These are phyloP conservation scores for Anneissia japonica DNA, from an alignment of 35 echinoderm and acorn worm genomes.

Conservation along the genomic window DNA sequence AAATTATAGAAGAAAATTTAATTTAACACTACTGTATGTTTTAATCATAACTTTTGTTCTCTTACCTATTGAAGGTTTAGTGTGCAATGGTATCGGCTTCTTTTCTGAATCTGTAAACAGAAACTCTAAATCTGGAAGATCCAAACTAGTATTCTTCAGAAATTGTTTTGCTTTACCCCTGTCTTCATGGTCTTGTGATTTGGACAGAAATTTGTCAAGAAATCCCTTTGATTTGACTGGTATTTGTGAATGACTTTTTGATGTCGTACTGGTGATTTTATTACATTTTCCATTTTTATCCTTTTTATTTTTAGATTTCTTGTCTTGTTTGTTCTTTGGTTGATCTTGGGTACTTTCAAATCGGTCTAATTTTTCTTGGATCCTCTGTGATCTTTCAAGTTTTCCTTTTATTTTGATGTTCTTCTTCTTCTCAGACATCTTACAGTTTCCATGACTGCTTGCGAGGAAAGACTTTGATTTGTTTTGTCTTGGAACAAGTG, in stretches of 20 bases:
- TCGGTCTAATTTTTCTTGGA: neutral
- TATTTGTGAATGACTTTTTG: neutral
- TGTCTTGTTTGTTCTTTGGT: neutral
- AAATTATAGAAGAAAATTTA: too few species aligned
- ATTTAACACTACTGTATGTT: too few species aligned
- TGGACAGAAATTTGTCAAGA: neutral
- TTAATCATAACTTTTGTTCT: too few species aligned
- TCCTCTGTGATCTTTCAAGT: neutral
- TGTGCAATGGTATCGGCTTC: neutral
- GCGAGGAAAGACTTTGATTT: neutral
- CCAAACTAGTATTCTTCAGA: neutral
- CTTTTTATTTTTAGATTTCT: neutral
- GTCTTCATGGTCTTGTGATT: neutral
- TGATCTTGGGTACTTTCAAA: neutral
- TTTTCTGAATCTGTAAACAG: neutral
- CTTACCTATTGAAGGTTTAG: neutral
- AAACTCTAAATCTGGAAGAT: neutral
- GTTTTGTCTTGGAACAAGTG: neutral
- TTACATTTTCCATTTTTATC: neutral
- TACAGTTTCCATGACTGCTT: neutral
- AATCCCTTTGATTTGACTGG: neutral
- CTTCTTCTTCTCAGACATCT: neutral
- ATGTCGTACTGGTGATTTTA: too few species aligned
- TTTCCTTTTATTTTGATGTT: neutral
- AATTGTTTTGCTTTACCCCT: neutral